phyloP scores from a whole-genome alignment of 2,113 vertebrate species.

The Leptosomus discolor region DNA sequence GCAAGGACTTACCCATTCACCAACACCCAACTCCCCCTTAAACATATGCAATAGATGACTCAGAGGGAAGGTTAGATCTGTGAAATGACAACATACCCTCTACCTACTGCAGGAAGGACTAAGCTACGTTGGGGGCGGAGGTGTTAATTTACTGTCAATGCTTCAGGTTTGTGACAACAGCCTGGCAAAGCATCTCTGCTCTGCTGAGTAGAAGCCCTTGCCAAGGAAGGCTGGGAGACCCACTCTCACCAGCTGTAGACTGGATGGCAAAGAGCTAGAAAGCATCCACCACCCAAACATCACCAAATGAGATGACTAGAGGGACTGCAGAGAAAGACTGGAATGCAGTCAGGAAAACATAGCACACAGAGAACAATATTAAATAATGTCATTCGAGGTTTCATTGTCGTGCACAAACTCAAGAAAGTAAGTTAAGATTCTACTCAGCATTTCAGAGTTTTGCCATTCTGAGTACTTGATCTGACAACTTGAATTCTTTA shows the following conservation, averaged over 20 bases:
- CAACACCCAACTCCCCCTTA: neutral
- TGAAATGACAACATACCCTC: neutral
- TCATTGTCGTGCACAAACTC: neutral
- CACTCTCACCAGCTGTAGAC: neutral
- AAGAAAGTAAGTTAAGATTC: neutral
- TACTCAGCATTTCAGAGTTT: neutral
- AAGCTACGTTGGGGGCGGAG: neutral
- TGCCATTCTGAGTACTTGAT: neutral
- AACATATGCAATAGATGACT: neutral
- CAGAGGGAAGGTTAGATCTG: neutral
- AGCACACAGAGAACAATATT: neutral
- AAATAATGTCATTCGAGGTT: neutral
- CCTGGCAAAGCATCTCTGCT: neutral
- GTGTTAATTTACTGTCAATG: neutral
- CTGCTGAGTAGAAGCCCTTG: neutral
- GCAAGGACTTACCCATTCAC: neutral
- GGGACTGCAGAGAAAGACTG: neutral
- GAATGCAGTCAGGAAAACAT: neutral
- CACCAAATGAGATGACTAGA: rapidly evolving
- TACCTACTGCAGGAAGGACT: neutral
- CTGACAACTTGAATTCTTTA: neutral
- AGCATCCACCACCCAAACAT: neutral
- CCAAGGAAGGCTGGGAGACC: neutral
- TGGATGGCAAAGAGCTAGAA: neutral
- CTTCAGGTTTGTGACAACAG: neutral